Conservation (phyloP, 2,797 vertebrate genomes). For the Bovichtus diacanthus region DNA sequence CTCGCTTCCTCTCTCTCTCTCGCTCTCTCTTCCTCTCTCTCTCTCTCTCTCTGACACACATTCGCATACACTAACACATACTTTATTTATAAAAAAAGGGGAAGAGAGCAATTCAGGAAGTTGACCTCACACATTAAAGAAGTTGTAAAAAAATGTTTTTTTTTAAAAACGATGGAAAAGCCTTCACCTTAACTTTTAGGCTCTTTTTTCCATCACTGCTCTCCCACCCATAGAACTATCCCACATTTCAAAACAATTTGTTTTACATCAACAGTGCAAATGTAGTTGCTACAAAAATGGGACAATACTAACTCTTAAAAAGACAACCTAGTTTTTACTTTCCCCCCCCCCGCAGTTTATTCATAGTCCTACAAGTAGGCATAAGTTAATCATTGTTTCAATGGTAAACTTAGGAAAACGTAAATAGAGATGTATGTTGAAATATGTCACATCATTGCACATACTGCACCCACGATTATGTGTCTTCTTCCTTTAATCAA, state of each 20-base stretch:
- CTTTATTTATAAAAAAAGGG: slow-evolving; percentile 16
- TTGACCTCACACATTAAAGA: slow-evolving; percentile 59
- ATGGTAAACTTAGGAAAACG: no score
- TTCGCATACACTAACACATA: neutral
- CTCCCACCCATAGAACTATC: neutral
- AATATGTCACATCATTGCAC: neutral
- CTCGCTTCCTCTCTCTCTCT: slow-evolving; percentile 5
- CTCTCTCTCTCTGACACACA: neutral
- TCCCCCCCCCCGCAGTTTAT: no score
- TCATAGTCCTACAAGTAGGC: no score
- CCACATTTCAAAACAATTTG: neutral
- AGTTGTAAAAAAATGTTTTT: slow-evolving; percentile 13
- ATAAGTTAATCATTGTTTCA: no score
- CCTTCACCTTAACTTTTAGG: neutral
- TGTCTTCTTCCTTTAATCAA: neutral
- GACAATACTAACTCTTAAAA: neutral
- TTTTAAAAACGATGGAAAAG: neutral
- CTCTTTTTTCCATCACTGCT: neutral
- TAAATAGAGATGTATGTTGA: neutral
- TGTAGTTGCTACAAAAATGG: no score
- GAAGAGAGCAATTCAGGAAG: slow-evolving; percentile 69
- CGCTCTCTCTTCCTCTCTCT: neutral
- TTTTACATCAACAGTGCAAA: neutral
- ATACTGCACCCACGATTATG: neutral
- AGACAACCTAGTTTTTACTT: neutral